Evolutionary conservation across 2,113 vertebrate genomes (phyloP).

Genomic region (Gobio gobio): DNA sequence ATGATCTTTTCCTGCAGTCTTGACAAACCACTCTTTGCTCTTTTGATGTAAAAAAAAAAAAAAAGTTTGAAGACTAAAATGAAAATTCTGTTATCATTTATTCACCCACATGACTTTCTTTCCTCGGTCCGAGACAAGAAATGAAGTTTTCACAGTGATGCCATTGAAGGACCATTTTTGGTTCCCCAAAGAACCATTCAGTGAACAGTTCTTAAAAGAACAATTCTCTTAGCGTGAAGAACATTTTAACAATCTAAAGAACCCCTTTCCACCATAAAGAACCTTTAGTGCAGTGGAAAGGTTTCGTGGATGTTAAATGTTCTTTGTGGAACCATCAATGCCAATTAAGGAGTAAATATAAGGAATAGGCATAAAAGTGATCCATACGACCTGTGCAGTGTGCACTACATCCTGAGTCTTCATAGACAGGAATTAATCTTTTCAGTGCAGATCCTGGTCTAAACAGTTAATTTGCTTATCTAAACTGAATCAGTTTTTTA

Average conservation of each 20-base stretch:
- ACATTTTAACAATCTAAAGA: too few relatives aligned
- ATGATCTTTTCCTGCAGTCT: slow-evolving; percentile 54
- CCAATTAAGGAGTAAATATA: not conserved
- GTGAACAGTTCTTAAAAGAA: too few relatives aligned
- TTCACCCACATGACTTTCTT: not conserved
- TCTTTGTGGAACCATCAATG: too few relatives aligned
- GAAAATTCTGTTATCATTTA: not conserved
- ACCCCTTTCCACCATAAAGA: too few relatives aligned
- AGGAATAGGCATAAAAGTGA: not conserved
- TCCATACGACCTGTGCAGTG: not conserved
- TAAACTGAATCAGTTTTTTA: not conserved
- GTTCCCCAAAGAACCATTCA: too few relatives aligned
- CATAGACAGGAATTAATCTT: not conserved
- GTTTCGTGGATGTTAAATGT: too few relatives aligned
- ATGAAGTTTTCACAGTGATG: too few relatives aligned
- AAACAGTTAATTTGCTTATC: not conserved
- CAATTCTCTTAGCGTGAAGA: too few relatives aligned
- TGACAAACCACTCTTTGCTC: slow-evolving; percentile 45
- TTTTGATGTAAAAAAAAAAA: slow-evolving; percentile 48
- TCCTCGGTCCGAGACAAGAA: not conserved
- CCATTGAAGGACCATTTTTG: too few relatives aligned
- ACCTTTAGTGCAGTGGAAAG: too few relatives aligned
- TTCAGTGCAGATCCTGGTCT: not conserved
- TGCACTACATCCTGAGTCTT: not conserved
- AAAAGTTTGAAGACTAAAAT: not conserved